Evolutionary conservation across 1,140 invertebrate species (phyloP), one percentile per base, ranked within the genome.

Genomic region (Psilanteris sp.): DNA sequence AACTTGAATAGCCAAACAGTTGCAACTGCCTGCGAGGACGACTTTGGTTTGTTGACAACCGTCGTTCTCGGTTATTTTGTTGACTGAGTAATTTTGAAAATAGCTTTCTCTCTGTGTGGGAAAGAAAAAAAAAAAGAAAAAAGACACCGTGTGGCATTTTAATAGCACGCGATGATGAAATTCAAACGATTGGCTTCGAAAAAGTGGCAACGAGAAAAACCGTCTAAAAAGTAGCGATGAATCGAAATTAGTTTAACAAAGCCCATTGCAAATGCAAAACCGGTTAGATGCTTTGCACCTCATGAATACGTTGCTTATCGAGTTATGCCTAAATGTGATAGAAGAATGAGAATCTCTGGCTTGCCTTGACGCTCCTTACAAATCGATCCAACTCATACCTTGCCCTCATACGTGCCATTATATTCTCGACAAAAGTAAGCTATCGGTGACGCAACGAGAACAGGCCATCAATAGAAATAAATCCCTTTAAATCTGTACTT

Each of bases 321-420:
- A 34, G 20, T 39, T 68, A 52, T 39, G 57, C 22, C 73, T 68
- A 73, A 73, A 77, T 57, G 43, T 43, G 66, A 77, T 71, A 61
- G 54, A 70, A 76, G 78, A 85, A 85, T 81, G 82, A 83, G 82
- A 84, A 79, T 81, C 79, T 83, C 83, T 81, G 79, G 81, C 81
- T 85, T 54, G 81, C 82, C 83, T 85, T 85, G 83, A 82, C 82
- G 81, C 82, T 84, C 83, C 83, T 85, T 84, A 78, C 82, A 80
- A 85, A 84, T 85, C 81, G 83, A 85, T 84, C 64, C 81, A 78
- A 81, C 82, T 75, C 39, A 57, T 48, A 36, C 70, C 59, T 71
- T 70, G 70, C 70, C 66, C 50, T 74, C 52, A 41, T 27, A 44
- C 55, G 9, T 50, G 37, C 70, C 46, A 66, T 74, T 66, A 66